These are phyloP conservation scores for Cantharis rufa DNA, from an alignment of 2,888 invertebrate genomes.

Conservation along the genomic window DNA sequence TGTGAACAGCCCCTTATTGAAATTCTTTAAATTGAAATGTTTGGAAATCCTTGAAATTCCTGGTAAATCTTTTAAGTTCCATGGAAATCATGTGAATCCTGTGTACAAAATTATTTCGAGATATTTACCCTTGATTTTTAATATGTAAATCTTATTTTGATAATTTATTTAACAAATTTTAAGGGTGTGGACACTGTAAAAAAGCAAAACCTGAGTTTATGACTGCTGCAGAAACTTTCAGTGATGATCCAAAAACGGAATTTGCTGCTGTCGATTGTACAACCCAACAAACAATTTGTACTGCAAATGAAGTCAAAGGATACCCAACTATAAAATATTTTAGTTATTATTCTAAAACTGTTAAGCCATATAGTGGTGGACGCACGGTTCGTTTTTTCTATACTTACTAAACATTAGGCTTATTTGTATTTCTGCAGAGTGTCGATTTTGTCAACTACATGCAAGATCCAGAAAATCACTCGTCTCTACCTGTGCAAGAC, in stretches of 20 bases:
- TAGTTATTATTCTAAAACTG: constrained; percentile 75
- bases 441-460: constrained; percentile 71
- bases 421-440: constrained; percentile 57
- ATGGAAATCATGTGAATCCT: too few relatives aligned
- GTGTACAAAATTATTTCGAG: too few relatives aligned
- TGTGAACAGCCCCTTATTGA: too few relatives aligned
- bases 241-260: constrained; percentile 76
- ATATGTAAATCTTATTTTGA: background rate
- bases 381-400: constrained; percentile 64
- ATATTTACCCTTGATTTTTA: too few relatives aligned
- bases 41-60: too few relatives aligned
- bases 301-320: constrained; percentile 72
- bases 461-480: constrained; percentile 56
- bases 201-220: constrained; percentile 82
- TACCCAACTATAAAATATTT: constrained; percentile 89
- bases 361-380: constrained; percentile 73
- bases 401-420: background rate
- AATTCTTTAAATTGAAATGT: too few relatives aligned
- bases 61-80: too few relatives aligned
- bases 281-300: constrained; percentile 64
- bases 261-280: constrained; percentile 87
- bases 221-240: constrained; percentile 73
- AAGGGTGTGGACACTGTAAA: constrained; percentile 93
- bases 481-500: constrained; percentile 41
- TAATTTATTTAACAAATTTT: background rate